phyloP scores from a whole-genome alignment of 2,888 invertebrate genomes.

The Isotomurus palustris region DNA sequence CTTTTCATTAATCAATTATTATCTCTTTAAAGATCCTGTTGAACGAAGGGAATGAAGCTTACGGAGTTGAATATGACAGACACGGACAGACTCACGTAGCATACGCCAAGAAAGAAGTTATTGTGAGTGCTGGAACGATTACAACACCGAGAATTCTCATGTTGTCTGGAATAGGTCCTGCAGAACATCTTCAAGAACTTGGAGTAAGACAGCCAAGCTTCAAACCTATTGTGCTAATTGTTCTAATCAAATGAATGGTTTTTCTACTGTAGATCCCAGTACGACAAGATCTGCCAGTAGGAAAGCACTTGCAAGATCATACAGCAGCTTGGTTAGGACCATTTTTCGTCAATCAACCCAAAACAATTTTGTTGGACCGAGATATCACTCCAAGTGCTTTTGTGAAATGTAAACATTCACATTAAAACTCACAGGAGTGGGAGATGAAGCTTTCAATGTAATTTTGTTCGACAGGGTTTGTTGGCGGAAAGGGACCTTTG shows the following conservation, averaged over 20 bases:
- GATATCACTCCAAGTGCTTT: constrained; percentile 28
- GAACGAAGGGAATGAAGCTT: constrained; percentile 21
- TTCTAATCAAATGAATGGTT: background rate
- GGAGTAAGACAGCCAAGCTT: constrained; percentile 9
- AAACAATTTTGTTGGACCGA: constrained; percentile 22
- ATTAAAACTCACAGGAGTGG: too few relatives aligned
- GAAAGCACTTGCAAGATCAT: constrained; percentile 31
- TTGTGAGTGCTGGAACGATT: constrained; percentile 28
- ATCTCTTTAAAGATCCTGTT: constrained; percentile 20
- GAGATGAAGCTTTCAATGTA: too few relatives aligned
- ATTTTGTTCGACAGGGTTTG: too few relatives aligned
- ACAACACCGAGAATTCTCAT: constrained; percentile 26
- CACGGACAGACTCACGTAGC: constrained; percentile 23
- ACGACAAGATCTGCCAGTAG: constrained; percentile 24
- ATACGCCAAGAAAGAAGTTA: constrained; percentile 35
- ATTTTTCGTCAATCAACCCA: constrained; percentile 26
- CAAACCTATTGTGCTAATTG: too few relatives aligned
- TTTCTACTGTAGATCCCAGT: constrained; percentile 21
- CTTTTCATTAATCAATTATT: background rate
- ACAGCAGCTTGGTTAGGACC: constrained; percentile 24
- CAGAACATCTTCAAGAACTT: constrained; percentile 16
- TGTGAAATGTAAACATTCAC: constrained; percentile 12
- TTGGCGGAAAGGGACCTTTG: constrained; percentile 23
- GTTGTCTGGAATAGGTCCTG: constrained; percentile 27
- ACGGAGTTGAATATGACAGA: constrained; percentile 32